Percentiles rank a stretch among this genome's conserved stretches.
Conservation (phyloP, 2,113 vertebrate species). For the Percina caprodes region DNA sequence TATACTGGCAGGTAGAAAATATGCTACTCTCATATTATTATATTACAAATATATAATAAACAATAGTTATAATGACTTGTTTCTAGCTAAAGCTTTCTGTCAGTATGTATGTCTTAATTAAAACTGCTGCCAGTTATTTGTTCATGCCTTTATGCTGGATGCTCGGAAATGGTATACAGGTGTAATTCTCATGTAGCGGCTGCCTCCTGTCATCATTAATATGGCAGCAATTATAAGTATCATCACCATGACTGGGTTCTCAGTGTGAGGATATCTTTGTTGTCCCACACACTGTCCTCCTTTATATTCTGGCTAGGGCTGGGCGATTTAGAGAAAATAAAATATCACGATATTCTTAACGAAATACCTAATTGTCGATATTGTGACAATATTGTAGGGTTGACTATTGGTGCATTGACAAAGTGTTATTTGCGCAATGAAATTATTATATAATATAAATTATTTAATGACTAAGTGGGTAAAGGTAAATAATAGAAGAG, state of each 20-base stretch:
- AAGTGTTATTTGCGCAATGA: no score
- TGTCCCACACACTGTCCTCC: constrained; percentile 53
- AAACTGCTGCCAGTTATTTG: constrained; percentile 29
- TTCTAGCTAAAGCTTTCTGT: constrained; percentile 25
- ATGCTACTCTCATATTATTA: no score
- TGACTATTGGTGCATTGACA: no score
- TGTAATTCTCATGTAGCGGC: constrained; percentile 31
- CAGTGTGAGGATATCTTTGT: constrained; percentile 54
- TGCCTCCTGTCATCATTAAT: constrained; percentile 53
- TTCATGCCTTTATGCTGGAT: neutral
- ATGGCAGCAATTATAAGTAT: constrained; percentile 38
- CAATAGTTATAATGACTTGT: neutral
- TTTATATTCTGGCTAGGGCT: constrained; percentile 52
- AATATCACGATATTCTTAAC: no score
- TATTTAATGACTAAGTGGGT: no score
- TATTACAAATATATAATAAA: neutral
- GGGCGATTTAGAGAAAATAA: no score
- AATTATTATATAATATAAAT: no score
- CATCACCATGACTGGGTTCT: constrained; percentile 41
- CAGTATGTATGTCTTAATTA: constrained; percentile 12
- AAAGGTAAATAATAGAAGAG: no score
- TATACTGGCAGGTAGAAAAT: neutral
- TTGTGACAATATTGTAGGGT: no score
- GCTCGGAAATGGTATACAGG: constrained; percentile 19
- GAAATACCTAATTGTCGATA: no score